Conservation (phyloP, 1,140 invertebrate species). For the Oryzaephilus surinamensis region DNA sequence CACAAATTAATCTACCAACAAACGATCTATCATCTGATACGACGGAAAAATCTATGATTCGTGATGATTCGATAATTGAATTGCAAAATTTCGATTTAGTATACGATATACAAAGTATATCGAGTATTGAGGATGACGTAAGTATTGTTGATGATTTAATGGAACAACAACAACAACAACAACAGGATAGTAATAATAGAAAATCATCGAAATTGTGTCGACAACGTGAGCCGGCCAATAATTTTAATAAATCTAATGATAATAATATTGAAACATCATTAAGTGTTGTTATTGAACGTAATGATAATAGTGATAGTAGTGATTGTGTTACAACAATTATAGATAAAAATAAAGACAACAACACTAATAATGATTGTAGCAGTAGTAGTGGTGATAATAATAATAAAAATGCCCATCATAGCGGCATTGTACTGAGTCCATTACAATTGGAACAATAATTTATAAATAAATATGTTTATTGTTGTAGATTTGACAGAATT, state of each 20-base stretch:
- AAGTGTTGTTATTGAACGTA: constrained; percentile 29
- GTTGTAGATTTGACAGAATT: constrained; percentile 10
- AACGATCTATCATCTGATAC: background rate
- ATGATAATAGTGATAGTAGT: constrained; percentile 22
- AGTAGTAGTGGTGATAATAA: constrained; percentile 8
- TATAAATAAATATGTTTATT: too few relatives aligned
- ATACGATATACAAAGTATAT: constrained; percentile 36
- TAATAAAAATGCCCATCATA: constrained; percentile 26
- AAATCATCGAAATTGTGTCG: constrained; percentile 27
- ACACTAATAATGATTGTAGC: background rate
- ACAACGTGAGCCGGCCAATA: constrained; percentile 29
- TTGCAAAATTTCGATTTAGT: constrained; percentile 33
- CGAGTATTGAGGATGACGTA: constrained; percentile 34
- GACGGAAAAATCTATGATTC: constrained; percentile 24
- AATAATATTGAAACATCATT: constrained; percentile 22
- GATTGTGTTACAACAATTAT: background rate
- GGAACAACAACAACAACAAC: constrained; percentile 10
- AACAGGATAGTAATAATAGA: constrained; percentile 16
- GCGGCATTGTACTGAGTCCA: constrained; percentile 39
- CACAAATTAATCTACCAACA: constrained; percentile 17
- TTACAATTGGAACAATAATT: constrained; percentile 37
- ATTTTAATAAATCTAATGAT: constrained; percentile 6
- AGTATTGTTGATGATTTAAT: constrained; percentile 15
- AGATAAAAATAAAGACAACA: constrained; percentile 8
- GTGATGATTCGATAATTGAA: constrained; percentile 35